Conservation (phyloP, 2,888 invertebrate species). For the Tillus elongatus region DNA sequence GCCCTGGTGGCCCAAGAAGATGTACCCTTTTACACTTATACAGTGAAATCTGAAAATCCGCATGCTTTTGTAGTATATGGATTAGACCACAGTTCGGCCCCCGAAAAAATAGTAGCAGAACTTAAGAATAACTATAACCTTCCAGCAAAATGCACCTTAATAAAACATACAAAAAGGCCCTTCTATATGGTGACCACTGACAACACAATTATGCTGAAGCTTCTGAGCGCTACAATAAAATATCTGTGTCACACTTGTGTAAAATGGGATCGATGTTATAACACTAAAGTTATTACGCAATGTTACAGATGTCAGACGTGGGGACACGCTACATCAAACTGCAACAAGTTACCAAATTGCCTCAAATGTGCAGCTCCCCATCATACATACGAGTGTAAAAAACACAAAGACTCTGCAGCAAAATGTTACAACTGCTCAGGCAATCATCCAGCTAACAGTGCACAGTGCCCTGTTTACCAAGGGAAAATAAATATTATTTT, state of each 20-base stretch:
- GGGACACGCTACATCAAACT: conserved; percentile 7
- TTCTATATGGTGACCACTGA: conserved; percentile 1
- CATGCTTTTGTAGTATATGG: conserved; percentile 4
- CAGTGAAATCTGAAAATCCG: not conserved
- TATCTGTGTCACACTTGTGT: not conserved
- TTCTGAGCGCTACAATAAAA: not conserved
- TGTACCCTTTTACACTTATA: not conserved
- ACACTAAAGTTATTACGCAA: not conserved
- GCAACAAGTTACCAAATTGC: too few relatives aligned
- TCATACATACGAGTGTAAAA: too few relatives aligned
- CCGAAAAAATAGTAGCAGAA: conserved; percentile 1
- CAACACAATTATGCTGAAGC: not conserved
- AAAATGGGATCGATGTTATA: conserved; percentile 5
- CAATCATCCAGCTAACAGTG: too few relatives aligned
- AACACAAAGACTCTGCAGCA: too few relatives aligned
- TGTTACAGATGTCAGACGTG: conserved; percentile 6
- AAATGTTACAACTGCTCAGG: too few relatives aligned
- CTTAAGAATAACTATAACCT: not conserved
- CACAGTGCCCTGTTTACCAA: too few relatives aligned
- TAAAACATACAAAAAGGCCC: conserved; percentile 5
- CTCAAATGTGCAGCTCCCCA: too few relatives aligned
- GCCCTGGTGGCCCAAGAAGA: too few relatives aligned
- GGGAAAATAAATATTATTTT: too few relatives aligned
- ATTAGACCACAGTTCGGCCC: not conserved
- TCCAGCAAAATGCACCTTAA: not conserved